Conservation (phyloP, 2,797 vertebrate genomes). For the Philypnodon macrostomus region DNA sequence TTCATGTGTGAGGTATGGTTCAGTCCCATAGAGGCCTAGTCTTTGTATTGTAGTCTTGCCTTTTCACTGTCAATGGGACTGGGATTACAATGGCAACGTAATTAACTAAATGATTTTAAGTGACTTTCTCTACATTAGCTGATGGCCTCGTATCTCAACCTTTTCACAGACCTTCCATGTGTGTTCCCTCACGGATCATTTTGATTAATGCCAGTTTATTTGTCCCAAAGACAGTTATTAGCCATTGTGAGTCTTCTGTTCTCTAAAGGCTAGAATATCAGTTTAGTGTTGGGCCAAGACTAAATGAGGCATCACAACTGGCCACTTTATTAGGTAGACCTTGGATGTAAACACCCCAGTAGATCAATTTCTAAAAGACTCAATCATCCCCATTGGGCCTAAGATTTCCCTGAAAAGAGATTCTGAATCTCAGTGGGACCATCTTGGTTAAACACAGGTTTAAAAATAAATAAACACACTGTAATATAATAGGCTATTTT, state of each 20-base stretch:
- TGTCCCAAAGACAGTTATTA: background rate
- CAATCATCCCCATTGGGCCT: too few relatives aligned
- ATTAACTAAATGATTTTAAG: conserved; percentile 47
- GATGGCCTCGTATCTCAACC: background rate
- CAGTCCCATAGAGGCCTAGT: conserved; percentile 15
- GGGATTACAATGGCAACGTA: conserved; percentile 27
- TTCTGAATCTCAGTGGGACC: too few relatives aligned
- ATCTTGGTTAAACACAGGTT: too few relatives aligned
- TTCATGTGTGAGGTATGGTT: conserved; percentile 29
- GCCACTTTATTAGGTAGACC: too few relatives aligned
- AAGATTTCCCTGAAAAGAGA: too few relatives aligned
- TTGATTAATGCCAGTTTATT: conserved; percentile 13
- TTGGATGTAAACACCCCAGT: too few relatives aligned
- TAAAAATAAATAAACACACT: too few relatives aligned
- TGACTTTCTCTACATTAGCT: conserved; percentile 31
- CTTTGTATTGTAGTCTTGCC: conserved; percentile 19
- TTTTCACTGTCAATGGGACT: conserved; percentile 15
- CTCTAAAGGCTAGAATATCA: background rate
- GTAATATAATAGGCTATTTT: too few relatives aligned
- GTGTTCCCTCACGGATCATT: background rate
- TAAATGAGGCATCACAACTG: conserved; percentile 1
- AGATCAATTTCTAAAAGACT: too few relatives aligned
- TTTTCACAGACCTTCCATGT: conserved; percentile 22
- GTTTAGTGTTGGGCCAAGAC: conserved; percentile 4
- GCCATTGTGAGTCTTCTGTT: conserved; percentile 12